Evolutionary conservation across 2,888 invertebrate species (phyloP).

Genomic region (Chelonus formosanus): DNA sequence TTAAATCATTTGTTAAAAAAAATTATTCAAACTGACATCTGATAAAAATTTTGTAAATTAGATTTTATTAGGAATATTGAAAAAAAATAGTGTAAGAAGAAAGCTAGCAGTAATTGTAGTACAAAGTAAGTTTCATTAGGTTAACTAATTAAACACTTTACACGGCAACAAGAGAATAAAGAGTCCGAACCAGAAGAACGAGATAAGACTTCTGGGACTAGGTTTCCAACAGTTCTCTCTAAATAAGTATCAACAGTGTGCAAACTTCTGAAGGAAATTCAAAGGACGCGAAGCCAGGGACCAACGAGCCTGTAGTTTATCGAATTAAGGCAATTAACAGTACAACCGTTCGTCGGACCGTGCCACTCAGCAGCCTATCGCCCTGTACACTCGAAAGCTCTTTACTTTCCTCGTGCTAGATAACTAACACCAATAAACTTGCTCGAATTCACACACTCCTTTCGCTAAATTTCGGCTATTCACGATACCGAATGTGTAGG

Average conservation of each 20-base stretch:
- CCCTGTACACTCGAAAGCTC: slow-evolving; percentile 57
- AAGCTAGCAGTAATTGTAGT: no score
- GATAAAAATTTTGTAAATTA: no score
- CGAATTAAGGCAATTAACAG: slow-evolving; percentile 61
- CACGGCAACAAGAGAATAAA: background rate
- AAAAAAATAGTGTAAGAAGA: no score
- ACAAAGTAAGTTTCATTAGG: no score
- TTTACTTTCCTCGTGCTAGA: slow-evolving; percentile 45
- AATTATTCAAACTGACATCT: no score
- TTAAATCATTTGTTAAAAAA: no score
- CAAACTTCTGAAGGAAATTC: slow-evolving; percentile 29
- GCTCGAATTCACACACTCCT: slow-evolving; percentile 24
- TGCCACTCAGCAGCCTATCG: slow-evolving; percentile 53
- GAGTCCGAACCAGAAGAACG: slow-evolving; percentile 2
- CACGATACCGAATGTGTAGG: slow-evolving; percentile 28
- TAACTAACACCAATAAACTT: slow-evolving; percentile 6
- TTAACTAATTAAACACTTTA: no score
- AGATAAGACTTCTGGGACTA: slow-evolving; percentile 25
- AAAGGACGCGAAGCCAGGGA: slow-evolving; percentile 27
- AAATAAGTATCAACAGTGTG: slow-evolving; percentile 9
- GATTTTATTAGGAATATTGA: no score
- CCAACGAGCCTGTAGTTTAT: slow-evolving; percentile 54
- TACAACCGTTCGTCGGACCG: slow-evolving; percentile 50
- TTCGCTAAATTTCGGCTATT: slow-evolving; percentile 36
- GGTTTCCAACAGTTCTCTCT: slow-evolving; percentile 15